A percentile compares a stretch with the other conserved stretches of the same genome.
These are phyloP conservation scores for Kryptopterus vitreolus DNA, from an alignment of 2,797 vertebrate species.

Conservation along the genomic window DNA sequence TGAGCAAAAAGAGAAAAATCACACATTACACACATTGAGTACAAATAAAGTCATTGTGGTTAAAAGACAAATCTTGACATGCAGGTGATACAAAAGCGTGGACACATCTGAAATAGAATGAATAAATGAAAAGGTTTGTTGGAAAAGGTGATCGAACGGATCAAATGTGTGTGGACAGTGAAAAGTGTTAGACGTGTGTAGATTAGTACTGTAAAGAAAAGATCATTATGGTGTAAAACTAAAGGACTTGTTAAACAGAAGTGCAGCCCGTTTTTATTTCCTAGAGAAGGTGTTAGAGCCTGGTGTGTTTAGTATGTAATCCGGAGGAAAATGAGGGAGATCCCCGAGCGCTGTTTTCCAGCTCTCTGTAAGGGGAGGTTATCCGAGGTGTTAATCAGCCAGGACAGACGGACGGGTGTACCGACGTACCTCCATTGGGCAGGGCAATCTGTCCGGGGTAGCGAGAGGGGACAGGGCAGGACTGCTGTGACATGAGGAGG, in stretches of 20 bases:
- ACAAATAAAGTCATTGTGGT: not conserved
- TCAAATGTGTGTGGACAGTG: not conserved
- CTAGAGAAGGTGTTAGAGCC: slow-evolving; percentile 1
- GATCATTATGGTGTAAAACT: not conserved
- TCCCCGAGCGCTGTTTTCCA: not conserved
- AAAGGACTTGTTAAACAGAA: not conserved
- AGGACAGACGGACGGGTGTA: slow-evolving; percentile 50
- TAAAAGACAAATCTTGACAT: not conserved
- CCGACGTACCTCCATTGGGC: slow-evolving; percentile 73
- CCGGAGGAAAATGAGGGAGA: slow-evolving; percentile 1
- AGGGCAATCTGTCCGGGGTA: slow-evolving; percentile 69
- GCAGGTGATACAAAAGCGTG: not conserved
- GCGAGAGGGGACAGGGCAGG: slow-evolving; percentile 91
- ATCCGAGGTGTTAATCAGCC: slow-evolving; percentile 16
- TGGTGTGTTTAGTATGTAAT: slow-evolving; percentile 34
- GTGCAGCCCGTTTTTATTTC: not conserved
- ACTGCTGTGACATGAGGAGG: slow-evolving; percentile 78
- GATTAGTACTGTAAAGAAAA: not conserved
- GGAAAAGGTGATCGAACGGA: not conserved
- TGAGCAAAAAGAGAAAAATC: slow-evolving; percentile 33
- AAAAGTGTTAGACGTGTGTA: not conserved
- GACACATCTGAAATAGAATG: not conserved
- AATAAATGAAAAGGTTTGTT: not conserved
- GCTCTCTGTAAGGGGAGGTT: not conserved
- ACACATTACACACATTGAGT: not conserved